These are phyloP conservation scores for Agonopterix heracliana DNA, from an alignment of 2,888 invertebrate genomes.

Conservation along the genomic window DNA sequence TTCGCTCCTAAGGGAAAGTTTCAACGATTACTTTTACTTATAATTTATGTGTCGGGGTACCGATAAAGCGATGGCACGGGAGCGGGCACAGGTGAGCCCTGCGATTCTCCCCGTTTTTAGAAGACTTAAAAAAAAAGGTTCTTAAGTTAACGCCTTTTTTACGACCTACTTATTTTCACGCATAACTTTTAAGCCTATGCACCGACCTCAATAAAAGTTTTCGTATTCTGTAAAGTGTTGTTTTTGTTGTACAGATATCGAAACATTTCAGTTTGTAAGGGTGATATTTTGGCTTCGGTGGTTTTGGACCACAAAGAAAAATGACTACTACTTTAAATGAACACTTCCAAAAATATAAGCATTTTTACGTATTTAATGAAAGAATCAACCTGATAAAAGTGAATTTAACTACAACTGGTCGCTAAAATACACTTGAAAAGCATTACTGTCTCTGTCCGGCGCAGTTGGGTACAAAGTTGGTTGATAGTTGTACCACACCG, in stretches of 20 bases:
- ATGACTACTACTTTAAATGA: background rate
- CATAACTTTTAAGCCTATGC: conserved; percentile 22
- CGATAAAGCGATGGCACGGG: conserved; percentile 55
- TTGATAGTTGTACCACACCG: background rate
- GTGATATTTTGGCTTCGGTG: background rate
- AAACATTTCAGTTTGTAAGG: background rate
- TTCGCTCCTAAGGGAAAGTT: conserved; percentile 55
- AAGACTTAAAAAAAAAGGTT: conserved; percentile 28
- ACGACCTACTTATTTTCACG: conserved; percentile 28
- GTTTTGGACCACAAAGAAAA: background rate
- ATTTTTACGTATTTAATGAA: background rate
- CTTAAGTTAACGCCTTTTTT: conserved; percentile 20
- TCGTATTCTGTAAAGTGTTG: conserved; percentile 8
- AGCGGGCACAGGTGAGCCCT: conserved; percentile 61
- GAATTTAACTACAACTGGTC: background rate
- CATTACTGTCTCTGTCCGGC: background rate
- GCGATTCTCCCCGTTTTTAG: conserved; percentile 29
- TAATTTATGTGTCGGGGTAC: conserved; percentile 65
- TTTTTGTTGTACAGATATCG: background rate
- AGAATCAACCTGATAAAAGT: too few relatives aligned
- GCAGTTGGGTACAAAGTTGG: background rate
- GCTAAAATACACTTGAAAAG: too few relatives aligned
- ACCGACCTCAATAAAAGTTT: conserved; percentile 12
- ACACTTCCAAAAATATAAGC: background rate
- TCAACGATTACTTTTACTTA: conserved; percentile 70